These are phyloP conservation scores for Myioborus miniatus DNA, from an alignment of 2,797 vertebrate genomes.

Conservation along the genomic window DNA sequence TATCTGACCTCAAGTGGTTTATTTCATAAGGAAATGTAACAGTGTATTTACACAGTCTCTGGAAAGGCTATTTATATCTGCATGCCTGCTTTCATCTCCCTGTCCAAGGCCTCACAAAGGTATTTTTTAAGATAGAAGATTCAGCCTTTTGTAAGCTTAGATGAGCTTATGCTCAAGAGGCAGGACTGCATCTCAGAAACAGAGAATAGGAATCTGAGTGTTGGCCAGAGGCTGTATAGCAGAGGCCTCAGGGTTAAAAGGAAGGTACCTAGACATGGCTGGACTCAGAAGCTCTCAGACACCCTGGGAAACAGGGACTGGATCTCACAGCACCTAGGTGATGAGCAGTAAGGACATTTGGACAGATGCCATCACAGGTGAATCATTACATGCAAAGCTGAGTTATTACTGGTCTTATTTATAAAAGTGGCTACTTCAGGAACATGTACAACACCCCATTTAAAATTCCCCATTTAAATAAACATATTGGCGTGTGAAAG, in stretches of 20 bases:
- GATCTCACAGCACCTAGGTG: background rate
- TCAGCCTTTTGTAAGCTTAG: background rate
- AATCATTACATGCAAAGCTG: background rate
- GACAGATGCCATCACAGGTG: background rate
- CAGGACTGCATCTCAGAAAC: background rate
- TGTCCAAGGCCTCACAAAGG: background rate
- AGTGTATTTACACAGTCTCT: background rate
- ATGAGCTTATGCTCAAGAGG: background rate
- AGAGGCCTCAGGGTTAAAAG: background rate
- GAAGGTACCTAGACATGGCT: background rate
- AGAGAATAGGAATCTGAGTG: fast-evolving
- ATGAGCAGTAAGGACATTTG: background rate
- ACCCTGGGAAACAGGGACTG: background rate
- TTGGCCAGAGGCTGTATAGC: background rate
- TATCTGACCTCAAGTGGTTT: background rate
- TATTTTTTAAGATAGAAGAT: background rate
- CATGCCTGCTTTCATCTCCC: background rate
- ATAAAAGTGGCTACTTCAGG: background rate
- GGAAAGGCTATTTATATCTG: background rate
- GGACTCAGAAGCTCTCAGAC: background rate
- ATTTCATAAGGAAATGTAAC: background rate
- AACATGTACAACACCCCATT: background rate
- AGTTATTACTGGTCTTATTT: background rate
- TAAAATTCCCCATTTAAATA: background rate
- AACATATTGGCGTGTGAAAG: background rate